Evolutionary conservation across 2,797 vertebrate species (phyloP).

Genomic region (Leuciscus waleckii): DNA sequence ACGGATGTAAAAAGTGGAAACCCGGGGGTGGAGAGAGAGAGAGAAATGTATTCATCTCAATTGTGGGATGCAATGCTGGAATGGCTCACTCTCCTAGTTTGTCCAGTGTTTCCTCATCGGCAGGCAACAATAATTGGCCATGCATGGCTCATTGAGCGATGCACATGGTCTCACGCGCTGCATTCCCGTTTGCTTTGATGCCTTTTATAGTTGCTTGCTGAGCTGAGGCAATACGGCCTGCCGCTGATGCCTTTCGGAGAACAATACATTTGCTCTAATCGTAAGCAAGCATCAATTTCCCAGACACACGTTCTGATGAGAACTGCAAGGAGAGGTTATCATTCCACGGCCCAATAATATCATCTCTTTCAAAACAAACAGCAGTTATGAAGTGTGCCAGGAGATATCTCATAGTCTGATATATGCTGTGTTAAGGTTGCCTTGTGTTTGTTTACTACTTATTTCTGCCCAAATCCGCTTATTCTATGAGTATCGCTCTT

Average conservation of each 20-base stretch:
- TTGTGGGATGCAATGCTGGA: conserved; percentile 33
- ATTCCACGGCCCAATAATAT: conserved; percentile 47
- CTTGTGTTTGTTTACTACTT: conserved; percentile 46
- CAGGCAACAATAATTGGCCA: conserved; percentile 72
- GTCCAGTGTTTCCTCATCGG: conserved; percentile 62
- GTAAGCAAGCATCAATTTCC: conserved; percentile 55
- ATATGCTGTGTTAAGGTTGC: conserved; percentile 29
- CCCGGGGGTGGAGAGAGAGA: background rate
- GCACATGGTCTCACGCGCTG: conserved; percentile 67
- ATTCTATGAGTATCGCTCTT: conserved; percentile 33
- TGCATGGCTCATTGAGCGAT: conserved; percentile 77
- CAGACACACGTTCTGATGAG: conserved; percentile 21
- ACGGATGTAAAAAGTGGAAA: conserved; percentile 25
- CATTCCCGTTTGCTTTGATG: conserved; percentile 69
- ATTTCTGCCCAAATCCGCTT: conserved; percentile 43
- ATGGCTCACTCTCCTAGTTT: conserved; percentile 49
- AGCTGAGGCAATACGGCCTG: conserved; percentile 66
- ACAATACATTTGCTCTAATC: conserved; percentile 62
- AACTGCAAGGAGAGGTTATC: conserved; percentile 44
- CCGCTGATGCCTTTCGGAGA: conserved; percentile 68
- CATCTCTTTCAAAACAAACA: conserved; percentile 50
- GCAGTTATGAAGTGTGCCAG: conserved; percentile 38
- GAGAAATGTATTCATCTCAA: conserved; percentile 50
- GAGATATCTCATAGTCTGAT: conserved; percentile 44
- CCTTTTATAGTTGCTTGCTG: conserved; percentile 71